Base-by-base conservation (phyloP, 2,888 invertebrate genomes). In the Synanthedon myopaeformis region DNA sequence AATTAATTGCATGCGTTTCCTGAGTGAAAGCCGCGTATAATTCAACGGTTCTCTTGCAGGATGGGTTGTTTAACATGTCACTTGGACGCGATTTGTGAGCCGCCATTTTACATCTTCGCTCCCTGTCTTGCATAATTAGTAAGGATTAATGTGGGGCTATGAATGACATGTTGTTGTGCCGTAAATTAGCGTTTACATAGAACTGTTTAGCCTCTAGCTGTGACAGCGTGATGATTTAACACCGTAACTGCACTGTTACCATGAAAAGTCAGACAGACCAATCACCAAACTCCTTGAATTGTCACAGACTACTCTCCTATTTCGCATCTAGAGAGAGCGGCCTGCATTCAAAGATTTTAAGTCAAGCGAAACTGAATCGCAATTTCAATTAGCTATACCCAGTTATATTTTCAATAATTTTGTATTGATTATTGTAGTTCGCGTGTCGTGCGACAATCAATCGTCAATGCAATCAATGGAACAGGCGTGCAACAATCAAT, bases 41-140 rank as follows among this genome's bases (percentile, higher is more conserved):
- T 78, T 86, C 84, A 86, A 78, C 70, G 77, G 75, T 79, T 82
- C 85, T 86, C 85, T 69, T 79, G 63, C 72, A 72, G 73, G 84
- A 83, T 82, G 81, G 82, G 75, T 77, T 81, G 83, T 84, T 85
- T 79, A 79, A 78, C 70, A 79, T 83, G 86, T 86, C 86, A 82
- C 73, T 78, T 78, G 77, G 75, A 75, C 76, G 76, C 78, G 77
- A 87, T 87, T 87, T 86, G 86, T 85, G 83, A 71, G 70, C 80
- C 74, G 71, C 76, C 81, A 82, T 84, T 81, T 82, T 82, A 78
- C 79, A 82, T 82, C 82, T 82, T 81, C 78, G 78, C 82, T 81
- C 76, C 76, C 68, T 76, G 79, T 78, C 81, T 82, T 82, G 81
- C 79, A 80, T 85, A 85, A 87, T 86, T 86, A 86, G 83, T 78